These are phyloP conservation scores for Cheilosia soror DNA, from an alignment of 2,888 invertebrate genomes.

Conservation along the genomic window DNA sequence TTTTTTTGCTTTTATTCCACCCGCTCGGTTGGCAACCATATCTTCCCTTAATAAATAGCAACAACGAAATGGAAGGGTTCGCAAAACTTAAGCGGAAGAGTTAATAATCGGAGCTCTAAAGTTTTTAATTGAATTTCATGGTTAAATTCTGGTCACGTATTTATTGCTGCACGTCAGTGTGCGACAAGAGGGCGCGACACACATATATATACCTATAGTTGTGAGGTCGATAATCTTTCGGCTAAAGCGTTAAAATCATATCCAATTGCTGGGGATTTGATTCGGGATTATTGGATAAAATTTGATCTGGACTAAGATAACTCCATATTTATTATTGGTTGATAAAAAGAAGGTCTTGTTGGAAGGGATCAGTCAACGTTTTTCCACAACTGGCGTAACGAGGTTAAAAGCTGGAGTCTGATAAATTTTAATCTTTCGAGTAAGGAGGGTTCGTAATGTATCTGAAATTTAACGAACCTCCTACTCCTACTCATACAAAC, in stretches of 20 bases:
- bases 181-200: constrained; percentile 53
- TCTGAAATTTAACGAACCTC: no score
- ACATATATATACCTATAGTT: background rate
- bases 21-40: constrained; percentile 8
- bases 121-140: constrained; percentile 74
- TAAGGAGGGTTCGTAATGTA: no score
- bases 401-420: no score
- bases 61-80: constrained; percentile 8
- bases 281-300: constrained; percentile 53
- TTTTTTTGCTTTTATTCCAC: background rate
- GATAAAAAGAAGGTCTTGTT: background rate
- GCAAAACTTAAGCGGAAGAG: constrained; percentile 20
- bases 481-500: no score
- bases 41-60: constrained; percentile 52
- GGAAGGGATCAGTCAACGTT: no score
- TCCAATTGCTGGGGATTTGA: constrained; percentile 48
- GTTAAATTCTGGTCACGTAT: constrained; percentile 65
- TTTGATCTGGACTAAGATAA: constrained; percentile 39
- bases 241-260: constrained; percentile 53
- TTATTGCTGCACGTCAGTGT: constrained; percentile 53
- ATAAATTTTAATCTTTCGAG: no score
- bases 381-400: no score
- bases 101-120: constrained; percentile 65
- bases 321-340: constrained; percentile 35
- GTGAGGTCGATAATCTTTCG: constrained; percentile 28